Evolutionary conservation across 1,140 invertebrate species (phyloP).

Genomic region (Lepidostoma basale): DNA sequence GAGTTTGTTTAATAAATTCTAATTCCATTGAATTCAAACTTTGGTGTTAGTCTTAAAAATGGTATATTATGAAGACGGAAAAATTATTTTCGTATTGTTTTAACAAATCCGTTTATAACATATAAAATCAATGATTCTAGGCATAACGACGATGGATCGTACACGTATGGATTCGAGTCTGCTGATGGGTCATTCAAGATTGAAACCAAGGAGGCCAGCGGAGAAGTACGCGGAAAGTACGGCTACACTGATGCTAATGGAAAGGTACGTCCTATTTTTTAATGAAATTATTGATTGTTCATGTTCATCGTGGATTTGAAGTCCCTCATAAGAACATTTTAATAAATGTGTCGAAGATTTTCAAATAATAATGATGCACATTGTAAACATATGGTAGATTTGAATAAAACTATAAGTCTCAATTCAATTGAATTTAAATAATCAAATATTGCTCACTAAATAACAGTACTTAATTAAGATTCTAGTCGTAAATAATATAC

Average conservation of each 20-base stretch:
- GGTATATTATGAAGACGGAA: too few species aligned
- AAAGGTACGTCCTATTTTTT: conserved; percentile 55
- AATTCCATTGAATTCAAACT: too few species aligned
- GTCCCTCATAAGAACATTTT: neutral
- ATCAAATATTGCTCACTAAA: too few species aligned
- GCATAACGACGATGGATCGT: conserved; percentile 85
- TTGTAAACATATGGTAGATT: neutral
- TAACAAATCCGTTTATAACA: neutral
- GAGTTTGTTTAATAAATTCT: too few species aligned
- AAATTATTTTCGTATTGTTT: too few species aligned
- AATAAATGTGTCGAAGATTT: neutral
- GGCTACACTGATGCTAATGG: conserved; percentile 84
- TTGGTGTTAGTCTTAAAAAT: too few species aligned
- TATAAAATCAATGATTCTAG: conserved; percentile 50
- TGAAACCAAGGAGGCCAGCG: conserved; percentile 78
- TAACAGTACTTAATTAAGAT: too few species aligned
- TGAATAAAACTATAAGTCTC: too few species aligned
- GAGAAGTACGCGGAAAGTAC: conserved; percentile 84
- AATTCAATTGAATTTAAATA: too few species aligned
- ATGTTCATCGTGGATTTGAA: neutral
- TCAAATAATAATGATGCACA: neutral
- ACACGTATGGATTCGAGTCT: conserved; percentile 86
- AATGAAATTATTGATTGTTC: conserved; percentile 18
- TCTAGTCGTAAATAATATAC: too few species aligned
- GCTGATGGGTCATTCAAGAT: conserved; percentile 86